Evolutionary conservation across 1,140 invertebrate species (phyloP).

Genomic region (Battus philenor): DNA sequence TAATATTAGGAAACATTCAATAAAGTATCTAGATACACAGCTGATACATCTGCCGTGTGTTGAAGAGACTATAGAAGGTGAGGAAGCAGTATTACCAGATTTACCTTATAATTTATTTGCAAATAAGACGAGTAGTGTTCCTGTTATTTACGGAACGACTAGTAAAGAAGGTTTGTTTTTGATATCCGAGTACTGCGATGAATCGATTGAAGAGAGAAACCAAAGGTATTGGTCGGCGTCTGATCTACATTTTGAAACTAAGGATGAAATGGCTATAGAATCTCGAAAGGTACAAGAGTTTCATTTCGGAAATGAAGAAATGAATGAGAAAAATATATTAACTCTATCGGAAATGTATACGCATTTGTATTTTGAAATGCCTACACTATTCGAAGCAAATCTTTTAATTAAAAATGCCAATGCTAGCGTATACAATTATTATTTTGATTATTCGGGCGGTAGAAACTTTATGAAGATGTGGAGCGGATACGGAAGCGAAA

Average conservation of each 20-base stretch:
- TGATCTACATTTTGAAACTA: conserved; percentile 43
- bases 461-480: conserved; percentile 47
- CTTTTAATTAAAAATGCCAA: conserved; percentile 23
- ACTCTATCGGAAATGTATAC: conserved; percentile 46
- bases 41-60: conserved; percentile 17
- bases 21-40: conserved; percentile 7
- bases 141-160: conserved; percentile 43
- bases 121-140: conserved; percentile 23
- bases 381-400: conserved; percentile 44
- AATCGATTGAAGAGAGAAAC: conserved; percentile 36
- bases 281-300: conserved; percentile 36
- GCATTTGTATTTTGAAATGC: conserved; percentile 54
- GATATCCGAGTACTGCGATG: conserved; percentile 30
- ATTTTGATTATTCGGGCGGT: conserved; percentile 46
- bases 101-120: conserved; percentile 16
- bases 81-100: conserved; percentile 12
- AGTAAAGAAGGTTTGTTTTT: conserved; percentile 56
- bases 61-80: conserved; percentile 10
- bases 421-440: conserved; percentile 49
- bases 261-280: conserved; percentile 26
- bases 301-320: conserved; percentile 47
- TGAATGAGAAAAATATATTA: conserved; percentile 33
- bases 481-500: conserved; percentile 26
- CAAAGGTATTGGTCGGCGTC: conserved; percentile 47
- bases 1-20: conserved; percentile 6